Evolutionary conservation across 2,797 vertebrate species (phyloP).

Genomic region (Gephyroberyx darwinii): DNA sequence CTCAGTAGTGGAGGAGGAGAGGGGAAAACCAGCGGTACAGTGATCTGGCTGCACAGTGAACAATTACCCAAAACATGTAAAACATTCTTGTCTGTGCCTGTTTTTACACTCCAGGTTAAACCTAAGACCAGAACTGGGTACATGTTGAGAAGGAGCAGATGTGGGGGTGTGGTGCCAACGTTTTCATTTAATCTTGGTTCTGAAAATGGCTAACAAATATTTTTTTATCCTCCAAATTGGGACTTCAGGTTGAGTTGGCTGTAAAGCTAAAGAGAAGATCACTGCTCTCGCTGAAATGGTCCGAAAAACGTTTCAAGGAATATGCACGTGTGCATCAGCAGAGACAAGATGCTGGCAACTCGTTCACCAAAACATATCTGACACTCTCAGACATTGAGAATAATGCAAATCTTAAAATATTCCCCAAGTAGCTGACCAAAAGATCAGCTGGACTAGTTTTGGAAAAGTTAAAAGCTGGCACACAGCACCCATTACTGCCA

Average conservation of each 20-base stretch:
- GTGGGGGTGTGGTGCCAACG: background rate
- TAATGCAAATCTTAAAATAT: background rate
- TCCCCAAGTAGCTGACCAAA: background rate
- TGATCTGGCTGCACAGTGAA: slow-evolving; percentile 38
- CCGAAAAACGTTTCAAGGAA: background rate
- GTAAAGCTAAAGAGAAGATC: too few relatives aligned
- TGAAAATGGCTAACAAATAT: too few relatives aligned
- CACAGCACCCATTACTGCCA: background rate
- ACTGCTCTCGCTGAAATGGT: too few relatives aligned
- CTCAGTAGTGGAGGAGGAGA: slow-evolving; percentile 63
- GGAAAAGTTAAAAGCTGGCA: slow-evolving; percentile 8
- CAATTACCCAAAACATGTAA: slow-evolving; percentile 52
- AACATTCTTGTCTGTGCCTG: slow-evolving; percentile 34
- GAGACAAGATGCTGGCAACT: background rate
- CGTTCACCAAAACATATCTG: slow-evolving; percentile 1
- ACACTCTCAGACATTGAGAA: background rate
- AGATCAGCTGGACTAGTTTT: background rate
- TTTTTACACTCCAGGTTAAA: slow-evolving; percentile 36
- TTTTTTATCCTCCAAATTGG: background rate
- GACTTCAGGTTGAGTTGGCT: too few relatives aligned
- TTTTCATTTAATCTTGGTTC: too few relatives aligned
- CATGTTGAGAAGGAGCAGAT: slow-evolving; percentile 3
- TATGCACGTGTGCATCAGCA: background rate
- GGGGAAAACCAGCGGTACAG: slow-evolving; percentile 19
- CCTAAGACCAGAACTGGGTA: background rate